These are phyloP conservation scores for Oikopleura dioica DNA, from an alignment of 23 tunicate species.

Conservation along the genomic window DNA sequence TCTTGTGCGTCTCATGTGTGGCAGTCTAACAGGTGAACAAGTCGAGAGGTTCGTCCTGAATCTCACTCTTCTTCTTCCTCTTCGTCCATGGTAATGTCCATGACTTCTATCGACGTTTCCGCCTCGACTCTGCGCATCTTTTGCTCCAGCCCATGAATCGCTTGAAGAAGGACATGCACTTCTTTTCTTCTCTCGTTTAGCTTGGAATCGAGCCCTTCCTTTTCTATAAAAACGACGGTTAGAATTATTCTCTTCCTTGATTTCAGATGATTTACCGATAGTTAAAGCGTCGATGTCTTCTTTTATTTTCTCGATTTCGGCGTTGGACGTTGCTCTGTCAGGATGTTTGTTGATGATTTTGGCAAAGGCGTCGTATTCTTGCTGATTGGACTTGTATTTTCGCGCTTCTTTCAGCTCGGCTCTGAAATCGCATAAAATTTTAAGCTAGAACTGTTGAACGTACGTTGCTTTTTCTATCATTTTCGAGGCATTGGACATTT, in stretches of 20 bases:
- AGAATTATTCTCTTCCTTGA: neutral
- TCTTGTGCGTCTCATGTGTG: no score
- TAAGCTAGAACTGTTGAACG: no score
- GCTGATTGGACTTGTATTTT: slow-evolving; percentile 6
- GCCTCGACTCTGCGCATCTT: neutral
- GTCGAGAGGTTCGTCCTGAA: no score
- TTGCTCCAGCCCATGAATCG: neutral
- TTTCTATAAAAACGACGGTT: neutral
- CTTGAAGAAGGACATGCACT: neutral
- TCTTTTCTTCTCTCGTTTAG: neutral
- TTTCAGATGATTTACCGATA: neutral
- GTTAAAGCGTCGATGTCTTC: neutral
- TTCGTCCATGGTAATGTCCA: no score
- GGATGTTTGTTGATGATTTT: neutral
- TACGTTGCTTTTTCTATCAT: neutral
- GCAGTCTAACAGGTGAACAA: no score
- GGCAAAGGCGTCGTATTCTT: neutral
- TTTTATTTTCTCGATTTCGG: neutral
- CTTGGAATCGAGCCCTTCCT: neutral
- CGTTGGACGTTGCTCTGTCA: neutral
- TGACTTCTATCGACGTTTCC: no score
- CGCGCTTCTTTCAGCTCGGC: neutral
- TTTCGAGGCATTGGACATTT: neutral
- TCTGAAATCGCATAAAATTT: no score
- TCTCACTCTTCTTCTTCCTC: no score